Evolutionary conservation across 2,888 invertebrate genomes (phyloP), one percentile per base, ranked within the genome.

Genomic region (Leptodirus hochenwartii): DNA sequence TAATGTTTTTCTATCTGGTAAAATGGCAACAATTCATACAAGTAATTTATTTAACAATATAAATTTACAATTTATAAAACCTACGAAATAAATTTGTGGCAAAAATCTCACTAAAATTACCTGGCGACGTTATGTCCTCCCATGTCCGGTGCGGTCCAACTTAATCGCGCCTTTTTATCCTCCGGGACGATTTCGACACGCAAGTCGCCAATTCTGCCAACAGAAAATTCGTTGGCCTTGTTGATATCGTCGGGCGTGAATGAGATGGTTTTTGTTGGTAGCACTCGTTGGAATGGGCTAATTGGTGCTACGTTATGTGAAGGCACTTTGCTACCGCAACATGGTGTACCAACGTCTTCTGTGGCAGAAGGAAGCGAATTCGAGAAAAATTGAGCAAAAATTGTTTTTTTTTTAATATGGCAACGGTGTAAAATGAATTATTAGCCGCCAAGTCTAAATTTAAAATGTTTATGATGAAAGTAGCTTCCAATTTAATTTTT

Each of bases 131-230:
- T 51, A 10, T 53, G 44, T 0, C 62, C 62, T 2, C 61, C 63
- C 57, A 64, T 58, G 37, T 64, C 70, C 1, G 69, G 67, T 3
- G 69, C 61, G 2, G 69, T 67, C 66, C 69, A 70, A 1, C 55
- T 52, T 5, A 71, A 48, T 9, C 60, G 52, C 33, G 61, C 61
- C 20, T 59, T 57, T 40, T 60, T 58, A 15, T 58, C 53, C 29
- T 56, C 52, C 1, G 54, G 46, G 10, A 60, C 42, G 2, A 61
- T 47, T 13, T 60, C 54, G 0, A 58, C 61, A 26, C 51, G 49
- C 9, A 71, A 47, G 47, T 71, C 68, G 1, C 64, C 63, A 20
- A 70, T 61, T 14, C 62, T 49, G 3, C 63, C 61, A 1, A 60
- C 60, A 4, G 56, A 46, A 22, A 49, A 40, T 27, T 48, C 44